Conservation (phyloP, 2,888 invertebrate species). For the Agonopterix arenella region DNA sequence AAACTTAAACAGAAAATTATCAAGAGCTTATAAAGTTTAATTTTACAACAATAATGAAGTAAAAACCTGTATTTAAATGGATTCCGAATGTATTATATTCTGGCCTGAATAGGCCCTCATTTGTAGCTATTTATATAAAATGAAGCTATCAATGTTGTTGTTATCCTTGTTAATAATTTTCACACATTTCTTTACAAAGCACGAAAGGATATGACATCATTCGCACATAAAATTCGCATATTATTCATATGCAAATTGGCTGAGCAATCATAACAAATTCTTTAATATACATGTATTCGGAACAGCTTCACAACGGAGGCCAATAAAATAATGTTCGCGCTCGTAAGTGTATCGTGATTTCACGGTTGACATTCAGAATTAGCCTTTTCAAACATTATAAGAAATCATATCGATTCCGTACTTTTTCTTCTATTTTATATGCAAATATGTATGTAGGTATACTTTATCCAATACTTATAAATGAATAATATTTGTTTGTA, state of each 20-base stretch:
- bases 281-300: conserved; percentile 45
- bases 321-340: conserved; percentile 32
- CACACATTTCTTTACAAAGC: conserved; percentile 42
- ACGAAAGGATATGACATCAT: conserved; percentile 49
- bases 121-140: conserved; percentile 7
- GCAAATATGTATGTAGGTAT: conserved; percentile 1
- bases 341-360: conserved; percentile 22
- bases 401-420: conserved; percentile 22
- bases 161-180: conserved; percentile 32
- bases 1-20: no score
- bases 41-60: no score
- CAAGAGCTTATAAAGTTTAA: no score
- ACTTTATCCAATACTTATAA: no score
- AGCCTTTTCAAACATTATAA: conserved; percentile 17
- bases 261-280: conserved; percentile 61
- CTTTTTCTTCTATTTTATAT: conserved; percentile 11
- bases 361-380: conserved; percentile 25
- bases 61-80: no score
- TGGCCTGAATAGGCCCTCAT: no score
- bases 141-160: conserved; percentile 23
- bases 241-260: conserved; percentile 63
- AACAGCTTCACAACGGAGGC: conserved; percentile 31
- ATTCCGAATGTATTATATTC: no score
- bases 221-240: conserved; percentile 53
- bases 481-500: no score